phyloP scores from a whole-genome alignment of 2,888 invertebrate genomes.

The Himalopsyche tibetana region DNA sequence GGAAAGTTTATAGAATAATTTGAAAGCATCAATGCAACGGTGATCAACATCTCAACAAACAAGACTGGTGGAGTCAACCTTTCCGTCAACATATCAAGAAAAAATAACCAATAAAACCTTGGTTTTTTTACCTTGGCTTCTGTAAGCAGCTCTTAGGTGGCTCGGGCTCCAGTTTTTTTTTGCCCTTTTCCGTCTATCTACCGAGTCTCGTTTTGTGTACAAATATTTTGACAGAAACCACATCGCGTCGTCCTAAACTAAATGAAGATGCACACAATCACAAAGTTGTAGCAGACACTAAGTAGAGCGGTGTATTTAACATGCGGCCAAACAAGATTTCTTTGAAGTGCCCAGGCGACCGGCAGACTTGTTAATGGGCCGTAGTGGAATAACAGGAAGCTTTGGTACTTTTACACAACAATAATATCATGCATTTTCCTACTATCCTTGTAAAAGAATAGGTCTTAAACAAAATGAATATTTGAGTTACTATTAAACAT shows the following conservation, averaged over 20 bases:
- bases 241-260: slow-evolving; percentile 48
- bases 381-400: slow-evolving; percentile 60
- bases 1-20: slow-evolving; percentile 16
- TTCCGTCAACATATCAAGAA: slow-evolving; percentile 28
- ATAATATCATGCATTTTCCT: not conserved
- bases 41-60: slow-evolving; percentile 42
- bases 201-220: slow-evolving; percentile 48
- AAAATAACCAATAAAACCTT: not conserved
- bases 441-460: too few relatives aligned
- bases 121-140: slow-evolving; percentile 20
- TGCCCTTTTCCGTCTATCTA: slow-evolving; percentile 24
- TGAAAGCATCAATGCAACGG: slow-evolving; percentile 1
- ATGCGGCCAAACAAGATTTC: slow-evolving; percentile 45
- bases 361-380: slow-evolving; percentile 59
- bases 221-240: slow-evolving; percentile 64
- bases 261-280: slow-evolving; percentile 54
- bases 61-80: not conserved
- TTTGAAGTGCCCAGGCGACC: slow-evolving; percentile 36
- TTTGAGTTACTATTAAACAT: too few relatives aligned
- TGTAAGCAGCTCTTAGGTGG: slow-evolving; percentile 30
- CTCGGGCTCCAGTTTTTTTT: slow-evolving; percentile 1
- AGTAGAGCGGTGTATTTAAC: slow-evolving; percentile 55
- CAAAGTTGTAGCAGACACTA: slow-evolving; percentile 49
- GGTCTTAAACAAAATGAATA: too few relatives aligned
- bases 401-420: slow-evolving; percentile 44